Evolutionary conservation across 2,113 vertebrate genomes (phyloP).

Genomic region (Marcusenius ussheri): DNA sequence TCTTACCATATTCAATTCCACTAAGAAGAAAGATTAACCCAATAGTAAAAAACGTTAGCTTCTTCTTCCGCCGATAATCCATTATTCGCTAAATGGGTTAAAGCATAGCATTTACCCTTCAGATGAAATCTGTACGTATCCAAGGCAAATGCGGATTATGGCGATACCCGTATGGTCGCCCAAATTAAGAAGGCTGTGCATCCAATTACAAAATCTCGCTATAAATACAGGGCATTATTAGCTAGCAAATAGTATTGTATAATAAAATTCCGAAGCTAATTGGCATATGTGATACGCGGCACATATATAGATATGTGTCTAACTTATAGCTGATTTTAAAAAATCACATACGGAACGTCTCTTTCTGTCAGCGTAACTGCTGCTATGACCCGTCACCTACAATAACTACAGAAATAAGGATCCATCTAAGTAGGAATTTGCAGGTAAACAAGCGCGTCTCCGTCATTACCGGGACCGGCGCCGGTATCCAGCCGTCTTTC

Average conservation of each 20-base stretch:
- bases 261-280: background rate
- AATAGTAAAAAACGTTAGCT: slow-evolving; percentile 61
- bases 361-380: background rate
- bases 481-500: background rate
- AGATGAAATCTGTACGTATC: background rate
- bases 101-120: background rate
- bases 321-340: background rate
- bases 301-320: background rate
- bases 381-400: too few species aligned
- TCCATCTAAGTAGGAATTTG: background rate
- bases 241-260: background rate
- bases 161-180: background rate
- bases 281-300: background rate
- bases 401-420: background rate
- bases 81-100: slow-evolving; percentile 30
- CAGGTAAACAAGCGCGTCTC: background rate
- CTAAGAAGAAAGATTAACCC: slow-evolving; percentile 68
- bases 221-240: background rate
- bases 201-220: background rate
- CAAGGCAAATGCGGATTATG: background rate
- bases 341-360: background rate
- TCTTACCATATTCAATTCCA: slow-evolving; percentile 73
- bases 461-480: background rate
- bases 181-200: slow-evolving; percentile 1
- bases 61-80: slow-evolving; percentile 59